Evolutionary conservation across 2,113 vertebrate species (phyloP).

Genomic region (Carassius auratus): DNA sequence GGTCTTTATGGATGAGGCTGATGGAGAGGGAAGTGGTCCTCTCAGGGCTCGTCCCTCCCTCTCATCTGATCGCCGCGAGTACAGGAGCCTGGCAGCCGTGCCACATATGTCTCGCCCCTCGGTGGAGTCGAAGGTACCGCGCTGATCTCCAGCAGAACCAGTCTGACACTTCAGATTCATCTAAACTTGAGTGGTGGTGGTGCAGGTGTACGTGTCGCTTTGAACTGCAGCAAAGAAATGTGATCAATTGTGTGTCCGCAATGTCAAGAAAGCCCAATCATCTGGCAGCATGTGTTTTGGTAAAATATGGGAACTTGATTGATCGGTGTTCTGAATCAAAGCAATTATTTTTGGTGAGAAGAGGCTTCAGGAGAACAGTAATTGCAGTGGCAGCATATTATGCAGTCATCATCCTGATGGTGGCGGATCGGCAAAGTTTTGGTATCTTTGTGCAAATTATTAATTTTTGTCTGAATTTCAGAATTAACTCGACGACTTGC

Average conservation of each 20-base stretch:
- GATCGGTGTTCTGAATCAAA: neutral
- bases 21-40: constrained; percentile 59
- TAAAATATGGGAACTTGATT: neutral
- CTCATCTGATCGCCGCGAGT: constrained; percentile 70
- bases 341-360: constrained; percentile 5
- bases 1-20: constrained; percentile 75
- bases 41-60: constrained; percentile 61
- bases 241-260: neutral
- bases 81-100: constrained; percentile 78
- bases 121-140: constrained; percentile 74
- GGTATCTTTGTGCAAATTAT: neutral
- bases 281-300: neutral
- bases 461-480: constrained; percentile 1
- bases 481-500: constrained; percentile 1
- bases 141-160: constrained; percentile 50
- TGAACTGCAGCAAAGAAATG: neutral
- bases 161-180: constrained; percentile 3
- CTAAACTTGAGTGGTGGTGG: constrained; percentile 23
- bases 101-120: constrained; percentile 73
- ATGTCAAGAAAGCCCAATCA: neutral
- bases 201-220: constrained; percentile 22
- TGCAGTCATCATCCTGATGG: neutral
- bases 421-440: neutral
- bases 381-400: neutral
- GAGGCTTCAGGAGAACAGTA: neutral